Base-by-base conservation (phyloP, 2,797 vertebrate species). In the Chromobotia macracanthus region DNA sequence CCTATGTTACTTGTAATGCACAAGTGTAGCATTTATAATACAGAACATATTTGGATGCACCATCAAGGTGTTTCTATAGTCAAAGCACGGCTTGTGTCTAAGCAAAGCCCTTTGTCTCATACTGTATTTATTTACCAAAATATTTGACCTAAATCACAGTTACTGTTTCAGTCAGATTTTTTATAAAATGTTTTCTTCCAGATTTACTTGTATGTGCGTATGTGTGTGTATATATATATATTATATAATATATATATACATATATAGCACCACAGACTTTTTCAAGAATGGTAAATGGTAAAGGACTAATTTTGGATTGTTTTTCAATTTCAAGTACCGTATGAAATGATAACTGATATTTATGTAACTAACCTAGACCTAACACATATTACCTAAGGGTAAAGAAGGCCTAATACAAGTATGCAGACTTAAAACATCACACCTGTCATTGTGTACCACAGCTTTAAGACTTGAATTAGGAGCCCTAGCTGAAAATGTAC, bases 31-130 rank as follows among this genome's bases (percentile, higher is more conserved):
- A 51, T 72, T 38, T 71, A 1, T 41, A 80, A 69, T 48, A 75
- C 66, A 41, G 10, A 55, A 53, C 38, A 70, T 72, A 72, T 76
- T 71, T 35, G 78, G 80, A 67, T 76, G 77, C 69, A 80, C 72
- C 65, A 75, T 71, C 13, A 66, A 44, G 38, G 53, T 68, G 65
- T 48, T 80, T 31, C 51, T 31, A 55, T 75, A 67, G 23, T 35
- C 41, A 19, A 50, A 50, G 56, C 23, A 6, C 50, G 16, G 23
- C 58, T 48, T 53, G 15, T 66, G 10, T 61, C 23, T 0, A 31
- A 50, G n/a, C 6, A 53, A 53, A 50, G 53, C 21, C 23, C 16
- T 58, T 60, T 53, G 65, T 68, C 72, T 64, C 5, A 75, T 51
- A 44, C 28, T 65, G 12, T n/a, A 19, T 25, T 74, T 11, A 56